Conservation (phyloP, 2,797 vertebrate species). For the Falco peregrinus region DNA sequence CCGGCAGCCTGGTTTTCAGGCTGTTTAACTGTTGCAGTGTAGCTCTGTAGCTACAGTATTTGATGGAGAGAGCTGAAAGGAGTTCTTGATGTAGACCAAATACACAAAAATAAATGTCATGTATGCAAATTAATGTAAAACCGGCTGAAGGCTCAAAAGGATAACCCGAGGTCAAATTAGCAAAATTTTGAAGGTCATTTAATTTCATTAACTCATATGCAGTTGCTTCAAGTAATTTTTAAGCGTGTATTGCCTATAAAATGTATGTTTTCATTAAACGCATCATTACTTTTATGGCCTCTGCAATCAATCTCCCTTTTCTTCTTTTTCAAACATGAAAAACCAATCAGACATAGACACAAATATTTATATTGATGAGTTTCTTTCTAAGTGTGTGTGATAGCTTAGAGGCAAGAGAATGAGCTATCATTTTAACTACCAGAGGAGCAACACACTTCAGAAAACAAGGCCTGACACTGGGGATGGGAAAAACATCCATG, state of each 20-base stretch:
- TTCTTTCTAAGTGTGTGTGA: conserved; percentile 68
- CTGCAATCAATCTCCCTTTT: conserved; percentile 79
- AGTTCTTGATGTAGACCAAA: not conserved
- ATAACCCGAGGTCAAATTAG: conserved; percentile 68
- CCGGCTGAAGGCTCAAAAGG: conserved; percentile 2
- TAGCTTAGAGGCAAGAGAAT: conserved; percentile 73
- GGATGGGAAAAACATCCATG: not conserved
- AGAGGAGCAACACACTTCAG: conserved; percentile 36
- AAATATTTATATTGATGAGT: conserved; percentile 79
- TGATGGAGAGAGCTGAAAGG: not conserved
- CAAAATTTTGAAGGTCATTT: conserved; percentile 75
- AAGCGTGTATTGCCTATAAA: conserved; percentile 80
- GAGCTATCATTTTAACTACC: conserved; percentile 64
- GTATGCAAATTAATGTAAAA: conserved; percentile 31
- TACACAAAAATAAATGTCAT: not conserved
- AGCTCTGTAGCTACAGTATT: not conserved
- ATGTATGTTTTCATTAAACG: conserved; percentile 82
- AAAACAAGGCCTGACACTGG: conserved; percentile 11
- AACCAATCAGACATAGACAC: conserved; percentile 79
- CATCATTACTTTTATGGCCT: conserved; percentile 82
- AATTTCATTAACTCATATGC: conserved; percentile 74
- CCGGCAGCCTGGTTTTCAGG: not conserved
- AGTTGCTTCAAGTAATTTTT: conserved; percentile 76
- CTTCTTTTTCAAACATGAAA: conserved; percentile 72
- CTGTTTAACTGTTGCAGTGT: not conserved